These are phyloP conservation scores for Emydoidea blandingii DNA, from an alignment of 2,797 vertebrate species.

Conservation along the genomic window DNA sequence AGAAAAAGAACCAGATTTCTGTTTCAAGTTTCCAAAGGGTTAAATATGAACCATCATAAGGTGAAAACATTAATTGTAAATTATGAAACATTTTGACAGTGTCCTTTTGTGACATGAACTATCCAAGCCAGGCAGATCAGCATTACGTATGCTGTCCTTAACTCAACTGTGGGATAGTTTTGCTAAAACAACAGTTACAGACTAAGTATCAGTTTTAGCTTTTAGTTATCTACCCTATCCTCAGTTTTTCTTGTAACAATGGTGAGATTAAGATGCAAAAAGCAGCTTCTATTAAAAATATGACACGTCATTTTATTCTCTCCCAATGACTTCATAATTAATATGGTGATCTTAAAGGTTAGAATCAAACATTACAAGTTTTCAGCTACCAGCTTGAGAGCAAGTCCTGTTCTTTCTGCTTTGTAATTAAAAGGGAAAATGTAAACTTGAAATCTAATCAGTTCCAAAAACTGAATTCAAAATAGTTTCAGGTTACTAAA, in stretches of 20 bases:
- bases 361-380: not conserved
- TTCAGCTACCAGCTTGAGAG: not conserved
- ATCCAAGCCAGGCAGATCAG: not conserved
- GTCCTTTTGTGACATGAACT: fast-evolving
- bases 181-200: not conserved
- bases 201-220: not conserved
- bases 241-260: not conserved
- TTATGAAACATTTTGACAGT: not conserved
- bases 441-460: not conserved
- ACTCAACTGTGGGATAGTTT: not conserved
- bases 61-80: not conserved
- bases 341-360: not conserved
- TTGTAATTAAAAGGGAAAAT: not conserved
- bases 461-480: not conserved
- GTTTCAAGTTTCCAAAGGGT: not conserved
- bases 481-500: not conserved
- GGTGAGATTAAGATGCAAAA: not conserved
- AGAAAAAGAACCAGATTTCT: not conserved
- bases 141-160: not conserved
- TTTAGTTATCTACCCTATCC: no score
- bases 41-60: fast-evolving
- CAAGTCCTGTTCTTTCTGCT: not conserved
- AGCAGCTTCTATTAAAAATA: not conserved
- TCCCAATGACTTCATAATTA: not conserved
- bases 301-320: not conserved